Conservation (phyloP, 2,888 invertebrate genomes). For the Magallana nippona region DNA sequence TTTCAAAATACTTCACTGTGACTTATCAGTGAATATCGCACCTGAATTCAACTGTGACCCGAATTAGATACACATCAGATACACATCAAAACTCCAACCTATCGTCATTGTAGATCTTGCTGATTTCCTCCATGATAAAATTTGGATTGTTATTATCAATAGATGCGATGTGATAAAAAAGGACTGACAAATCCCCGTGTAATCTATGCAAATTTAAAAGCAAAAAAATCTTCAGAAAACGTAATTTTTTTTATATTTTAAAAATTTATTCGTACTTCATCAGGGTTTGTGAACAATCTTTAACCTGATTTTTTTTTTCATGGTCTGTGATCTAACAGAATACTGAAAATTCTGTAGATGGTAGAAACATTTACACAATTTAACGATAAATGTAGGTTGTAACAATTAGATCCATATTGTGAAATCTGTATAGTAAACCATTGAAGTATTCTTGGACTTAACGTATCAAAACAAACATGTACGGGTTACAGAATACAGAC, state of each 20-base stretch:
- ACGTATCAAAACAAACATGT: too few species aligned
- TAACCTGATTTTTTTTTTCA: neutral
- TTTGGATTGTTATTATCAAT: neutral
- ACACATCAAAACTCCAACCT: neutral
- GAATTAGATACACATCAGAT: neutral
- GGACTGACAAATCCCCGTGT: neutral
- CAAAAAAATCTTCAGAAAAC: neutral
- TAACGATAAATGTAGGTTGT: too few species aligned
- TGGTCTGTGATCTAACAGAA: neutral
- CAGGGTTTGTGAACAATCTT: neutral
- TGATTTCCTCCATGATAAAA: neutral
- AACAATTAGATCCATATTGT: too few species aligned
- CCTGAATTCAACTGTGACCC: neutral
- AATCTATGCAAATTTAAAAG: neutral
- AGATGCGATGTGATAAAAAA: neutral
- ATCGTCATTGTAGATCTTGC: neutral
- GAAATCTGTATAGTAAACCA: too few species aligned
- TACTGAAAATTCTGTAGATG: neutral
- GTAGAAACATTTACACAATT: too few species aligned
- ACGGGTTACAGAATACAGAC: too few species aligned
- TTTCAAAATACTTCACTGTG: neutral
- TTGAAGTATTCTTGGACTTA: too few species aligned
- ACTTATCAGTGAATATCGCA: neutral
- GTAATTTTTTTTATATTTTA: neutral
- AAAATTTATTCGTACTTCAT: neutral